Evolutionary conservation across 2,113 vertebrate genomes (phyloP).

Genomic region (Corythornis vintsioides): DNA sequence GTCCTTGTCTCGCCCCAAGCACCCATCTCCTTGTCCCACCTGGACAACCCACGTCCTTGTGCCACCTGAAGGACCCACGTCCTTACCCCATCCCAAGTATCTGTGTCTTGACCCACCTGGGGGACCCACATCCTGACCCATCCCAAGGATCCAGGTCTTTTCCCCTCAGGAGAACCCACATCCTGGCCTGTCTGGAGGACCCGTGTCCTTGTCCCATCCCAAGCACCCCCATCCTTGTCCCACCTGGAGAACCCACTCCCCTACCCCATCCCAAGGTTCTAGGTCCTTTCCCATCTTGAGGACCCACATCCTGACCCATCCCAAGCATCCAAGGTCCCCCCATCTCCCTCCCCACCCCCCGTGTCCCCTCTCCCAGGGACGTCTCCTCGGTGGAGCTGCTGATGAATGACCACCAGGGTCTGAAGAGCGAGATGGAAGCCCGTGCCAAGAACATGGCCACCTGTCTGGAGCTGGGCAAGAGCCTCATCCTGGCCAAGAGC

Average conservation of each 20-base stretch:
- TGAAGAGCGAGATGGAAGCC: constrained; percentile 91
- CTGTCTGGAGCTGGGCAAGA: constrained; percentile 92
- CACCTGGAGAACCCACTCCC: not conserved
- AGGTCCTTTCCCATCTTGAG: not conserved
- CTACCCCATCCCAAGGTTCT: not conserved
- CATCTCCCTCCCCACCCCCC: not conserved
- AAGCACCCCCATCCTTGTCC: too few relatives aligned
- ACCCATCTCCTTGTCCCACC: not conserved
- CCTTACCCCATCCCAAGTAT: not conserved
- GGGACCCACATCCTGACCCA: not conserved
- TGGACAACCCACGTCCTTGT: too few relatives aligned
- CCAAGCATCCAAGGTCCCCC: too few relatives aligned
- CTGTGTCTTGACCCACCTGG: not conserved
- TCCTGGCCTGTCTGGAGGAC: not conserved
- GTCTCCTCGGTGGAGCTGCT: constrained; percentile 93
- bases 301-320: not conserved
- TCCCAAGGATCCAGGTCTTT: rapidly evolving
- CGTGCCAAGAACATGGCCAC: constrained; percentile 78
- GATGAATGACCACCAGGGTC: constrained; percentile 94
- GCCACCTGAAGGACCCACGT: not conserved
- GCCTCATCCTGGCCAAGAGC: constrained; percentile 85
- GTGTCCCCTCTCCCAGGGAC: constrained; percentile 74
- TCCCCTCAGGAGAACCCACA: not conserved
- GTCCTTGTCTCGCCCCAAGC: not conserved
- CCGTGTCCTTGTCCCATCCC: not conserved